Evolutionary conservation across 2,797 vertebrate species (phyloP).

Genomic region (Brachyrhaphis roseni): DNA sequence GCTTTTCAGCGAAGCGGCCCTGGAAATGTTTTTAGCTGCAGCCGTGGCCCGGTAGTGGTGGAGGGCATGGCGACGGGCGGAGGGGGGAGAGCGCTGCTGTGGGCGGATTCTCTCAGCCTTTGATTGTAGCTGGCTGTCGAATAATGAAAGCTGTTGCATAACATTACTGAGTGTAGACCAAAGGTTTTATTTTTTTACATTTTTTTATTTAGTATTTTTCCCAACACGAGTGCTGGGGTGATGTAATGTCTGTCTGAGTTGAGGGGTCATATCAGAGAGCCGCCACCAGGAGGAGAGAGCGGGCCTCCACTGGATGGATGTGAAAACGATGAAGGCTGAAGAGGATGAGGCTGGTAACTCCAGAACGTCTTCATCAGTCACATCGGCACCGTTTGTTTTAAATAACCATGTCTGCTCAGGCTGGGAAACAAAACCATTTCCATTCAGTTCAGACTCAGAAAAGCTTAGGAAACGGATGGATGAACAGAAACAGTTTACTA

Average conservation of each 20-base stretch:
- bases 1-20: constrained; percentile 28
- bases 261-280: constrained; percentile 39
- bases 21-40: constrained; percentile 54
- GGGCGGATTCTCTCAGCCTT: constrained; percentile 46
- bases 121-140: constrained; percentile 41
- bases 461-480: too few species aligned
- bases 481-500: background rate
- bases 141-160: constrained; percentile 59
- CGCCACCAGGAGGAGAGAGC: constrained; percentile 71
- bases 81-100: constrained; percentile 38
- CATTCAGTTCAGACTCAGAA: background rate
- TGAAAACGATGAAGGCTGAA: background rate
- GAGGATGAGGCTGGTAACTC: constrained; percentile 5
- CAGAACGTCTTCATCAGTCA: background rate
- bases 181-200: background rate
- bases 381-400: background rate
- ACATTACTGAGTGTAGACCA: constrained; percentile 50
- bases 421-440: background rate
- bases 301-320: constrained; percentile 36
- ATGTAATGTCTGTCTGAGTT: constrained; percentile 72
- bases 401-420: background rate
- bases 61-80: constrained; percentile 25
- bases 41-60: constrained; percentile 39
- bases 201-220: constrained; percentile 14
- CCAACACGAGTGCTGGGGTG: constrained; percentile 51